A percentile compares a stretch with the other conserved stretches of the same genome.
These are phyloP conservation scores for Adelognathus sp. DNA, from an alignment of 2,888 invertebrate species.

Conservation along the genomic window DNA sequence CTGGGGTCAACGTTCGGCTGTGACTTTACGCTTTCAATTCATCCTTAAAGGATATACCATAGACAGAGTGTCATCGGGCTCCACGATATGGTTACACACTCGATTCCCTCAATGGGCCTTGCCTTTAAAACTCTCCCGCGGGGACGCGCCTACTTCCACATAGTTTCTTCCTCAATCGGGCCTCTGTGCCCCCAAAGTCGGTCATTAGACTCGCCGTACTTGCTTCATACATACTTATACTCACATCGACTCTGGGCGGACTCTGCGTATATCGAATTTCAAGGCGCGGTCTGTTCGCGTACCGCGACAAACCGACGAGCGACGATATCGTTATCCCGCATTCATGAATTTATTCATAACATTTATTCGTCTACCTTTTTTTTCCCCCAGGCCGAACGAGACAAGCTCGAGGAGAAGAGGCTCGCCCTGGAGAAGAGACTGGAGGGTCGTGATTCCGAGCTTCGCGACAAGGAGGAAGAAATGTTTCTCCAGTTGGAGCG, in stretches of 20 bases:
- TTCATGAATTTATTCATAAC: conserved; percentile 4
- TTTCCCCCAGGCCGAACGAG: conserved; percentile 83
- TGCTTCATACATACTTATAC: background rate
- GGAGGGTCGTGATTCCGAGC: conserved; percentile 83
- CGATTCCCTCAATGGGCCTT: conserved; percentile 34
- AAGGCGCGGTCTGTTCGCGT: conserved; percentile 40
- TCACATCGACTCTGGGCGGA: background rate
- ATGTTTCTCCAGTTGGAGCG: conserved; percentile 84
- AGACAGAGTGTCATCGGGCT: no score
- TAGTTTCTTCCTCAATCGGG: conserved; percentile 30
- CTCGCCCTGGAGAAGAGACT: conserved; percentile 82
- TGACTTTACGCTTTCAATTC: no score
- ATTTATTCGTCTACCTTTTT: conserved; percentile 14
- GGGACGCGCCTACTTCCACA: conserved; percentile 49
- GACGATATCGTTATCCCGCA: background rate
- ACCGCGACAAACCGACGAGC: background rate
- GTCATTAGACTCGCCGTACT: conserved; percentile 33
- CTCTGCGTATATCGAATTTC: conserved; percentile 32
- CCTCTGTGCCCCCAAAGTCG: conserved; percentile 48
- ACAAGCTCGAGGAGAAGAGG: conserved; percentile 82
- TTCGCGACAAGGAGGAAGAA: conserved; percentile 85
- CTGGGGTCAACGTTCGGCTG: no score
- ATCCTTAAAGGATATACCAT: conserved; percentile 16
- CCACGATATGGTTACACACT: conserved; percentile 4
- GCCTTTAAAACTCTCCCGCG: conserved; percentile 1